Percentiles rank a stretch among this genome's conserved stretches.
Evolutionary conservation across 1,140 invertebrate genomes (phyloP).

Genomic region (Dryas iulia): DNA sequence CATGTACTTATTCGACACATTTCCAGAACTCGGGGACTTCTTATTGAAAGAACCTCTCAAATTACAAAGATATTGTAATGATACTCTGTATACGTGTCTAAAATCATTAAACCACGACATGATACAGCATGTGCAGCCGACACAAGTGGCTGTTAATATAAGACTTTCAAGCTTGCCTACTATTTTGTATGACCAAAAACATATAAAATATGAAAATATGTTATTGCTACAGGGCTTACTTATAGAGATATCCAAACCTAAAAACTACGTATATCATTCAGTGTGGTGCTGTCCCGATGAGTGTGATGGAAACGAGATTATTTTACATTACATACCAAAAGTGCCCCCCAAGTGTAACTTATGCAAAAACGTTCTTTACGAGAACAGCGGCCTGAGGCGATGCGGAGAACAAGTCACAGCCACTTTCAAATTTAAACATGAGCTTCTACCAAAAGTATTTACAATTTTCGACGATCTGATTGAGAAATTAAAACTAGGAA

Average conservation of each 20-base stretch:
- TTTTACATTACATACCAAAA: constrained; percentile 66
- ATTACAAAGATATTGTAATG: constrained; percentile 51
- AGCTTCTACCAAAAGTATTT: constrained; percentile 43
- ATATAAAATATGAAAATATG: constrained; percentile 40
- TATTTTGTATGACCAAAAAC: constrained; percentile 35
- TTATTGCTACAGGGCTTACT: constrained; percentile 48
- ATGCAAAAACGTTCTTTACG: constrained; percentile 58
- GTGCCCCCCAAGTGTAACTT: constrained; percentile 58
- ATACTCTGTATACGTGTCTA: constrained; percentile 60
- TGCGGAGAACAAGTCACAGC: constrained; percentile 61
- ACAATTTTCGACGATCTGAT: constrained; percentile 60
- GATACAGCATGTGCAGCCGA: constrained; percentile 36
- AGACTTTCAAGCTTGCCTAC: constrained; percentile 52
- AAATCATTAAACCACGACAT: constrained; percentile 43
- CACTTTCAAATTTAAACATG: constrained; percentile 49
- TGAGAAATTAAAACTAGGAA: constrained; percentile 44
- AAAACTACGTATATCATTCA: constrained; percentile 58
- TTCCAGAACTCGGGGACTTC: constrained; percentile 48
- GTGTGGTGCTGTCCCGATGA: constrained; percentile 73
- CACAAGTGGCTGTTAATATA: constrained; percentile 52
- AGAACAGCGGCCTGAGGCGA: constrained; percentile 60
- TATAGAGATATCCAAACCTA: constrained; percentile 51
- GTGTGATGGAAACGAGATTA: constrained; percentile 66
- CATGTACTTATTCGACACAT: constrained; percentile 55
- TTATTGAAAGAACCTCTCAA: constrained; percentile 58